Evolutionary conservation across 2,113 vertebrate genomes (phyloP).

Genomic region (Echinops telfairi): DNA sequence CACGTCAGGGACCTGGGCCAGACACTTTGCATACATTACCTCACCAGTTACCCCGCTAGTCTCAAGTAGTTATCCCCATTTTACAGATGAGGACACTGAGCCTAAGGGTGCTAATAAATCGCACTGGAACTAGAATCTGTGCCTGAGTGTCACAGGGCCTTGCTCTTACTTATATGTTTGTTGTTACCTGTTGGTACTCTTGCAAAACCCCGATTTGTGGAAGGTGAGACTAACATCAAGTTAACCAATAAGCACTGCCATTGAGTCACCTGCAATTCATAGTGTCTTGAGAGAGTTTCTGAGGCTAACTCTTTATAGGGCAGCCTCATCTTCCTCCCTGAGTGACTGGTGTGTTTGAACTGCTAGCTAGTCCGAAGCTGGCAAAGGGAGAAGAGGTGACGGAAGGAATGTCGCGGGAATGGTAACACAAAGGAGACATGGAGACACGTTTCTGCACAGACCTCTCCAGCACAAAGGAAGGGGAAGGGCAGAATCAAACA

Average conservation of each 20-base stretch:
- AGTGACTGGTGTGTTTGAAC: no score
- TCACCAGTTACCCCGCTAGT: neutral
- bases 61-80: neutral
- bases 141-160: neutral
- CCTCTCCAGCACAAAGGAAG: no score
- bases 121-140: neutral
- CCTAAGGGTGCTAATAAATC: neutral
- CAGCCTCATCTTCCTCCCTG: no score
- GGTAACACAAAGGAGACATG: no score
- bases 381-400: no score
- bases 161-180: neutral
- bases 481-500: no score
- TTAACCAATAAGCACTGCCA: neutral
- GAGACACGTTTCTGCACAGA: no score
- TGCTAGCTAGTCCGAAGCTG: no score
- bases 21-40: neutral
- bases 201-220: neutral
- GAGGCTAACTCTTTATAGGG: no score
- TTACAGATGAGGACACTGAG: neutral
- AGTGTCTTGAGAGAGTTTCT: no score
- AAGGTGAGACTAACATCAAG: neutral
- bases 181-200: neutral
- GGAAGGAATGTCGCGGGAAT: no score
- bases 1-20: neutral
- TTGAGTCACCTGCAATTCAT: no score